These are phyloP conservation scores for Protaetia brevitarsis DNA, from an alignment of 1,140 invertebrate genomes.

Conservation along the genomic window DNA sequence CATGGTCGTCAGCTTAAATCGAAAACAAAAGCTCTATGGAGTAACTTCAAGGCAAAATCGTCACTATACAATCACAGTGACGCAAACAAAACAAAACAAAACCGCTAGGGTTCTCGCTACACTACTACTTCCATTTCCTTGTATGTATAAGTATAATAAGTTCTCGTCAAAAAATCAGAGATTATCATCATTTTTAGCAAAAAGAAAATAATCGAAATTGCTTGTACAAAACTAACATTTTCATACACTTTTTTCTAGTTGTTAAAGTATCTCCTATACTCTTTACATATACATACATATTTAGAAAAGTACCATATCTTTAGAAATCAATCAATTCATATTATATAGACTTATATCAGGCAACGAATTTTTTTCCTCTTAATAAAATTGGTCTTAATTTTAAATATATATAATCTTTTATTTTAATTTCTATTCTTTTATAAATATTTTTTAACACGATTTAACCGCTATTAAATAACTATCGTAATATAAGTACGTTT, in stretches of 20 bases:
- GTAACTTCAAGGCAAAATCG: conserved; percentile 20
- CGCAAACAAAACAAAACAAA: not conserved
- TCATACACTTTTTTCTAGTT: not conserved
- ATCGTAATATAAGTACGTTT: conserved; percentile 8
- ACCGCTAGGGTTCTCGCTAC: not conserved
- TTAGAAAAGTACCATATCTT: conserved; percentile 7
- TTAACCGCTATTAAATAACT: conserved; percentile 2
- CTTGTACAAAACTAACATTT: conserved; percentile 8
- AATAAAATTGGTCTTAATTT: conserved; percentile 23
- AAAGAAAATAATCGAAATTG: not conserved
- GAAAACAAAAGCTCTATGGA: conserved; percentile 16
- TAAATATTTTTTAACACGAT: conserved; percentile 12
- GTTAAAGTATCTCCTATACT: not conserved
- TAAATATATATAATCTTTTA: conserved; percentile 17
- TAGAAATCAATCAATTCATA: conserved; percentile 8
- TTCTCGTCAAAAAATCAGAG: not conserved
- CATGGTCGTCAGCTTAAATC: conserved; percentile 36
- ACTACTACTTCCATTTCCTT: not conserved
- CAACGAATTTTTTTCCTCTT: conserved; percentile 15
- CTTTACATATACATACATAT: conserved; percentile 9
- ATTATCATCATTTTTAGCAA: no score
- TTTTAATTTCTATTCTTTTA: conserved; percentile 5
- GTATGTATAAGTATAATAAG: no score
- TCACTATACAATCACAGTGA: not conserved
- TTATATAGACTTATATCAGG: conserved; percentile 2